These are phyloP conservation scores for Drosophila repletoides DNA, from an alignment of 1,140 invertebrate genomes.

Conservation along the genomic window DNA sequence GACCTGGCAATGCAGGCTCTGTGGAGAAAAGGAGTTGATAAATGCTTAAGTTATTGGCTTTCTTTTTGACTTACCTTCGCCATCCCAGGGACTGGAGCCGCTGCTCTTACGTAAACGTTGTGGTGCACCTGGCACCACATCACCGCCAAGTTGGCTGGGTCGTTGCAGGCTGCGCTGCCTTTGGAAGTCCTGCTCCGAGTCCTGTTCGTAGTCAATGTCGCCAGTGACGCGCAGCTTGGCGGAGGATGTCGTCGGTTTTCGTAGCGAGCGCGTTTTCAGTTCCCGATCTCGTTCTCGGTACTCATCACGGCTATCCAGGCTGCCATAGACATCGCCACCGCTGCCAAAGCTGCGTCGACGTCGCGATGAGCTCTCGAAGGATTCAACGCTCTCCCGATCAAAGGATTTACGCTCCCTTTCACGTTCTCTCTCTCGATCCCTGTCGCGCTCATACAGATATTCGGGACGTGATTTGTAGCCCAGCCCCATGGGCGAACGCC, in stretches of 20 bases:
- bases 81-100: constrained; percentile 84
- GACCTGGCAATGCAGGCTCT: constrained; percentile 83
- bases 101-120: constrained; percentile 80
- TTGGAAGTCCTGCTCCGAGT: constrained; percentile 77
- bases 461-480: constrained; percentile 60
- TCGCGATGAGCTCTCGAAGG: constrained; percentile 72
- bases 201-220: constrained; percentile 81
- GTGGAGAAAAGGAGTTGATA: neutral
- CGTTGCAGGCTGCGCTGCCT: constrained; percentile 70
- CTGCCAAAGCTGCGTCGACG: constrained; percentile 77
- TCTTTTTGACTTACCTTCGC: constrained; percentile 75
- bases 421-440: constrained; percentile 30
- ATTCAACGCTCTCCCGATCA: constrained; percentile 81
- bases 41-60: neutral
- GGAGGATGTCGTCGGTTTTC: constrained; percentile 63
- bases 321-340: constrained; percentile 79
- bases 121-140: constrained; percentile 37
- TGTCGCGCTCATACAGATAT: constrained; percentile 66
- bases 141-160: constrained; percentile 61
- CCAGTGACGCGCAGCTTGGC: constrained; percentile 66
- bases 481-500: constrained; percentile 60
- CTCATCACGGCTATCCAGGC: constrained; percentile 76
- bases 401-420: constrained; percentile 75
- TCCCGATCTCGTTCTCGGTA: constrained; percentile 69
- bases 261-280: constrained; percentile 67